These are phyloP conservation scores for Drosophila grimshawi DNA, from an alignment of 1,140 invertebrate species.

Conservation along the genomic window DNA sequence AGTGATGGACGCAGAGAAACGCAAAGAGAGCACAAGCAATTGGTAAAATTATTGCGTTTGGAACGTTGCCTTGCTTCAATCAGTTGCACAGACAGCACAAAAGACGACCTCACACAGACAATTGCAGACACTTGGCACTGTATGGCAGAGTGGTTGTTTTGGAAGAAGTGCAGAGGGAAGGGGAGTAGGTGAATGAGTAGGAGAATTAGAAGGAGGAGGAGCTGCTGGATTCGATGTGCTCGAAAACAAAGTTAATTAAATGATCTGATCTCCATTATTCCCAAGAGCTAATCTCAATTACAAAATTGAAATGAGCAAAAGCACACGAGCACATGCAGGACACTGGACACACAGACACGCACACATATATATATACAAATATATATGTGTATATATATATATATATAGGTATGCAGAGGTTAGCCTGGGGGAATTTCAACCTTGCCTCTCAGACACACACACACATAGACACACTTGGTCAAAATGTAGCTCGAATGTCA, in stretches of 20 bases:
- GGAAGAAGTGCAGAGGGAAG: background rate
- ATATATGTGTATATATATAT: background rate
- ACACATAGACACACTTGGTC: constrained; percentile 58
- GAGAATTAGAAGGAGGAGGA: constrained; percentile 4
- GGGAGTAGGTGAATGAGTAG: background rate
- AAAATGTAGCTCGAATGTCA: constrained; percentile 77
- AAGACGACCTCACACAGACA: constrained; percentile 39
- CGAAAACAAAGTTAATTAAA: constrained; percentile 84
- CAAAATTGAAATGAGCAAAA: constrained; percentile 80
- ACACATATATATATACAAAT: background rate
- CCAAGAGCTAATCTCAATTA: constrained; percentile 83
- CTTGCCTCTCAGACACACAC: constrained; percentile 20
- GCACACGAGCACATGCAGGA: constrained; percentile 21
- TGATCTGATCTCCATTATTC: constrained; percentile 84
- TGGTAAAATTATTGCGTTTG: constrained; percentile 68
- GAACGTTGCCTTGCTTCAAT: constrained; percentile 58
- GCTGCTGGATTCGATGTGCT: constrained; percentile 58
- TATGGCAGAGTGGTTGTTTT: constrained; percentile 16
- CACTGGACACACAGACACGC: constrained; percentile 14
- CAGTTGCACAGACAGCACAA: constrained; percentile 38
- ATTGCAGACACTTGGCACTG: constrained; percentile 58
- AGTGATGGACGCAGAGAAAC: background rate
- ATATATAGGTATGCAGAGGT: background rate
- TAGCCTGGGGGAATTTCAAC: constrained; percentile 22
- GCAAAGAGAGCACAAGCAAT: constrained; percentile 1